phyloP scores from a whole-genome alignment of 2,113 vertebrate species.

The Scophthalmus maximus region DNA sequence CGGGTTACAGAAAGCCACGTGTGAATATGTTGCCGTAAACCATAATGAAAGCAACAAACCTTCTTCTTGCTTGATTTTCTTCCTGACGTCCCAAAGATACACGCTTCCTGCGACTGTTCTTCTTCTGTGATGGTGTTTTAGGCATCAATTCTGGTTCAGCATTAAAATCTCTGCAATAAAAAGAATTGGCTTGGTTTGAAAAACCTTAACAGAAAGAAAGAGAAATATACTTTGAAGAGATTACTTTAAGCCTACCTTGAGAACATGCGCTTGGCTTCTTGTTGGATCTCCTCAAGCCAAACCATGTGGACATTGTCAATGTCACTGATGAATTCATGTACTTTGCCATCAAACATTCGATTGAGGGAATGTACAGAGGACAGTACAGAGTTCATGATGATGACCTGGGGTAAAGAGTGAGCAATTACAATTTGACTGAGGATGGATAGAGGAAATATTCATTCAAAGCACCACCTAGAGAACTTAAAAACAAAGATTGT shows the following conservation, averaged over 20 bases:
- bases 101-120: conserved; percentile 86
- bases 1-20: not conserved
- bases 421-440: not conserved
- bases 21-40: not conserved
- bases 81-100: conserved; percentile 78
- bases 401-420: conserved; percentile 26
- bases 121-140: conserved; percentile 96
- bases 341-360: conserved; percentile 81
- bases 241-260: conserved; percentile 78
- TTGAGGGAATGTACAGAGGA: conserved; percentile 76
- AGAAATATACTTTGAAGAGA: not conserved
- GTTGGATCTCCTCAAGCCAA: conserved; percentile 92
- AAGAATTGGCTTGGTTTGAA: not conserved
- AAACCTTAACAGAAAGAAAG: not conserved
- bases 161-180: conserved; percentile 83
- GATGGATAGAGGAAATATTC: not conserved
- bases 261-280: conserved; percentile 91
- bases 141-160: conserved; percentile 93
- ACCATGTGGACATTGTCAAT: conserved; percentile 86
- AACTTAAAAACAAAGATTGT: too few species aligned
- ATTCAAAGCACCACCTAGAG: not conserved
- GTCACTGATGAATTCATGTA: conserved; percentile 81
- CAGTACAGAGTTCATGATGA: conserved; percentile 74
- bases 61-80: conserved; percentile 81
- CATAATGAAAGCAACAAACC: conserved; percentile 74